Conservation (phyloP, 1,140 invertebrate species). For the Archegozetes longisetosus region DNA sequence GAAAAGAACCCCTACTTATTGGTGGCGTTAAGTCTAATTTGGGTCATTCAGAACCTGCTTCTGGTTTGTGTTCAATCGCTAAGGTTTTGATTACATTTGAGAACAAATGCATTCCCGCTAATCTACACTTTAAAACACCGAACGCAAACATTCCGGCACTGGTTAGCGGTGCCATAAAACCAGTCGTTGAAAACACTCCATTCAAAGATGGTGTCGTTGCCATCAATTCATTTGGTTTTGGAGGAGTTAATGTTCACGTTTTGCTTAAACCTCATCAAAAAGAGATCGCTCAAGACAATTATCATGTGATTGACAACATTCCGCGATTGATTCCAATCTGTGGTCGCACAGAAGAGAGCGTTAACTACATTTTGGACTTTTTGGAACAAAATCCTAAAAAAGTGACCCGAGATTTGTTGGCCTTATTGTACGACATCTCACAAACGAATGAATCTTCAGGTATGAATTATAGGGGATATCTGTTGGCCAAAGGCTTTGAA, state of each 20-base stretch:
- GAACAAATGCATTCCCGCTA: constrained; percentile 61
- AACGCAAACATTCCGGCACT: constrained; percentile 78
- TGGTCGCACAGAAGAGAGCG: constrained; percentile 23
- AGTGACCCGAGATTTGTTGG: constrained; percentile 17
- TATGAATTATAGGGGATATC: constrained; percentile 16
- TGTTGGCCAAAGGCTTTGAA: neutral
- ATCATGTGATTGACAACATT: constrained; percentile 17
- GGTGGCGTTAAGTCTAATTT: constrained; percentile 96
- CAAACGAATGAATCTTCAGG: constrained; percentile 5
- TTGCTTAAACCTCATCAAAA: constrained; percentile 41
- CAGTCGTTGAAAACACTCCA: constrained; percentile 26
- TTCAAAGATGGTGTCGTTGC: constrained; percentile 17
- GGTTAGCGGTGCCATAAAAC: constrained; percentile 61
- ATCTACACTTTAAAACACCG: constrained; percentile 71
- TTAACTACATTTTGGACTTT: constrained; percentile 29
- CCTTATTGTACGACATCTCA: constrained; percentile 8
- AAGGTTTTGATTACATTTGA: constrained; percentile 85
- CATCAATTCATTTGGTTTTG: constrained; percentile 20
- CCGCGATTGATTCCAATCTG: constrained; percentile 11
- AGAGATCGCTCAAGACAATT: constrained; percentile 30
- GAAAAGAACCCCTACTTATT: constrained; percentile 60
- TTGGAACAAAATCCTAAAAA: constrained; percentile 26
- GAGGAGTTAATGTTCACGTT: constrained; percentile 19
- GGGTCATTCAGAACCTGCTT: constrained; percentile 90
- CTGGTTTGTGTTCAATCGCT: constrained; percentile 64